These are phyloP conservation scores for Myzus persicae DNA, from an alignment of 1,140 invertebrate species.

Conservation along the genomic window DNA sequence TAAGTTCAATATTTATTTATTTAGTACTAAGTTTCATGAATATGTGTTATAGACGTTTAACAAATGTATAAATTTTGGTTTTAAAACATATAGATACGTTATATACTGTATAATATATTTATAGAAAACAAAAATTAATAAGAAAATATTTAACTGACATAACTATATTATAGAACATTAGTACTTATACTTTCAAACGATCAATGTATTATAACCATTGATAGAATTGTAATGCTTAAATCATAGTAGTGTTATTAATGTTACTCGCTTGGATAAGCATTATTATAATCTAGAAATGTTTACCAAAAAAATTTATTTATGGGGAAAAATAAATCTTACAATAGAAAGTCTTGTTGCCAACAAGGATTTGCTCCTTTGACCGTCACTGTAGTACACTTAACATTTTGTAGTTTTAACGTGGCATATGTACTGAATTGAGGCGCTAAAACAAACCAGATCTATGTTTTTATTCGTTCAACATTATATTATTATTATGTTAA, in stretches of 20 bases:
- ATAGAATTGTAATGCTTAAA: not conserved
- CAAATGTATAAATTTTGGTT: too few relatives aligned
- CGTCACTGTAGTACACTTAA: conserved; percentile 96
- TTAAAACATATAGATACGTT: not conserved
- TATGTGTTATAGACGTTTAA: not conserved
- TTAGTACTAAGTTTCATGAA: not conserved
- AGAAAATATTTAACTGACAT: not conserved
- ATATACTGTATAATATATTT: not conserved
- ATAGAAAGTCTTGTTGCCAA: conserved; percentile 99
- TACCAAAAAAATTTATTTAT: not conserved
- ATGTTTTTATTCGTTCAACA: not conserved
- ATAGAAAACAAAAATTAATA: too few relatives aligned
- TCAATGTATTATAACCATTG: too few relatives aligned
- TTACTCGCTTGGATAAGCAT: not conserved
- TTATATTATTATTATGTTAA: not conserved
- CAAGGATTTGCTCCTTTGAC: conserved; percentile 93
- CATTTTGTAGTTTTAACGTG: conserved; percentile 95
- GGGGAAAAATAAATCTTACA: conserved; percentile 78
- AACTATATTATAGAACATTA: not conserved
- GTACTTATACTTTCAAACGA: not conserved
- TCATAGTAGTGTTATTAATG: not conserved
- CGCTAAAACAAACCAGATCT: conserved; percentile 66
- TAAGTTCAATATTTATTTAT: not conserved
- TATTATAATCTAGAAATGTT: not conserved
- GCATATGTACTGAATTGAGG: conserved; percentile 90